These are phyloP conservation scores for Rhagium mordax DNA, from an alignment of 2,888 invertebrate genomes.

Conservation along the genomic window DNA sequence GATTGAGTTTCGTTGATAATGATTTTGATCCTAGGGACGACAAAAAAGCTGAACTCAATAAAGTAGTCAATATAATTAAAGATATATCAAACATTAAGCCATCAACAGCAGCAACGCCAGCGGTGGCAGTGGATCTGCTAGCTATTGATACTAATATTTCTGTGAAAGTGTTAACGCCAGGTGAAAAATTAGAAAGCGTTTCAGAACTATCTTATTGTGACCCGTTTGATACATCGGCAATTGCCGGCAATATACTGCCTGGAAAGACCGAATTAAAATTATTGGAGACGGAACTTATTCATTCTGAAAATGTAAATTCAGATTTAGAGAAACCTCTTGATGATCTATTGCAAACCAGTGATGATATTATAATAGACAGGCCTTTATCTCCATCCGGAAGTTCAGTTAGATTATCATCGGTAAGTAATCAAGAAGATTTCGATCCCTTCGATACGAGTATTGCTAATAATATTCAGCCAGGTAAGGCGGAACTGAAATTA, in stretches of 20 bases:
- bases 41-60: slow-evolving; percentile 61
- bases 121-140: slow-evolving; percentile 67
- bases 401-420: slow-evolving; percentile 66
- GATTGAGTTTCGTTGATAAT: slow-evolving; percentile 77
- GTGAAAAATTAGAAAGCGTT: slow-evolving; percentile 43
- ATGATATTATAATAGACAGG: slow-evolving; percentile 63
- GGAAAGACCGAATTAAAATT: slow-evolving; percentile 86
- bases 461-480: slow-evolving; percentile 81
- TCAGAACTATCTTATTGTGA: slow-evolving; percentile 74
- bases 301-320: slow-evolving; percentile 64
- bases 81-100: slow-evolving; percentile 65
- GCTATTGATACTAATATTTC: slow-evolving; percentile 75
- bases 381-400: slow-evolving; percentile 66
- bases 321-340: slow-evolving; percentile 37
- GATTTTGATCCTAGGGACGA: slow-evolving; percentile 74
- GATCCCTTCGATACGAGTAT: slow-evolving; percentile 92
- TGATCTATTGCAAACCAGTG: slow-evolving; percentile 62
- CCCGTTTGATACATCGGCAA: slow-evolving; percentile 90
- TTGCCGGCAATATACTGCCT: slow-evolving; percentile 82
- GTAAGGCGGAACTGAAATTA: slow-evolving; percentile 83
- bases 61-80: slow-evolving; percentile 68
- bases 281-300: slow-evolving; percentile 82
- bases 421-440: slow-evolving; percentile 71
- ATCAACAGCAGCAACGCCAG: slow-evolving; percentile 29
- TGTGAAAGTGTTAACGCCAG: slow-evolving; percentile 81